Evolutionary conservation across 2,888 invertebrate genomes (phyloP).

Genomic region (Lithophane ornitopus): DNA sequence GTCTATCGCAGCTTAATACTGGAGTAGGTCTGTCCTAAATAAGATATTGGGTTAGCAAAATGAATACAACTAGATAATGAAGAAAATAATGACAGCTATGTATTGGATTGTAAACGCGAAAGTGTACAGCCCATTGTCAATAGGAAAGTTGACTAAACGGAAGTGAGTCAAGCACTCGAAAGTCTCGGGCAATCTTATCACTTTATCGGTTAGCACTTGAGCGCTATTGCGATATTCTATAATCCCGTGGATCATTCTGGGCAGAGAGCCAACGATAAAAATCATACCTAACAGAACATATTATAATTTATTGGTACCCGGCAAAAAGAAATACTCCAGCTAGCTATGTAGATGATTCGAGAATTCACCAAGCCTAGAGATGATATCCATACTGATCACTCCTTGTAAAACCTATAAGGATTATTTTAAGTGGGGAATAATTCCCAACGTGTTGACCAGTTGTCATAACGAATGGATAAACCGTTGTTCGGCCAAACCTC

Average conservation of each 20-base stretch:
- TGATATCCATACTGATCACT: not conserved
- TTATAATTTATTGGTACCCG: constrained; percentile 34
- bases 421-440: not conserved
- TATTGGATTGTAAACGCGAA: constrained; percentile 16
- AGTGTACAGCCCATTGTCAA: constrained; percentile 36
- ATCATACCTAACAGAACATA: constrained; percentile 37
- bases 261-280: constrained; percentile 48
- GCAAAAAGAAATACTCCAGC: not conserved
- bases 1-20: not conserved
- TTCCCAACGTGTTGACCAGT: not conserved
- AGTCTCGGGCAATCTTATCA: constrained; percentile 55
- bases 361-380: no score
- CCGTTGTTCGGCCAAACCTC: constrained; percentile 9
- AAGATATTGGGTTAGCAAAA: not conserved
- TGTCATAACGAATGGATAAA: constrained; percentile 27
- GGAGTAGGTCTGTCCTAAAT: not conserved
- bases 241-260: constrained; percentile 45
- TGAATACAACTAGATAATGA: not conserved
- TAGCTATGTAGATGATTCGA: not conserved
- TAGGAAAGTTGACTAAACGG: constrained; percentile 48
- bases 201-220: constrained; percentile 52
- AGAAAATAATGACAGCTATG: not conserved
- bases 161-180: constrained; percentile 57
- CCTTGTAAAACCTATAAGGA: not conserved
- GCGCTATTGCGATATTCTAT: constrained; percentile 55